These are phyloP conservation scores for Euwallacea fornicatus DNA, from an alignment of 1,140 invertebrate genomes.

Conservation along the genomic window DNA sequence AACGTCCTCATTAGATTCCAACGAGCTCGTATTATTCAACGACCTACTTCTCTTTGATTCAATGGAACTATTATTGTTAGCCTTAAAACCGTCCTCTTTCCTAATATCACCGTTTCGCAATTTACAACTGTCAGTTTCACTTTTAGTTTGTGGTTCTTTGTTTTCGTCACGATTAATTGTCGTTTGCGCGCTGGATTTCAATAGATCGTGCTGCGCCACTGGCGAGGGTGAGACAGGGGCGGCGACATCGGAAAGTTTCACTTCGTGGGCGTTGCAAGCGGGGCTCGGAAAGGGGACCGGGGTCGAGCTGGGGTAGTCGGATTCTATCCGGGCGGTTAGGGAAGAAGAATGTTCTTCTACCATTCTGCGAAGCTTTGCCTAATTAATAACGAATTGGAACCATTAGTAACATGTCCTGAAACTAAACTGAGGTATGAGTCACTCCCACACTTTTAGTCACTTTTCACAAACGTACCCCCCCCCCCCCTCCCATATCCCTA, in stretches of 20 bases:
- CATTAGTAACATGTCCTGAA: not conserved
- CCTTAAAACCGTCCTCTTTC: constrained; percentile 39
- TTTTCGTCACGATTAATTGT: not conserved
- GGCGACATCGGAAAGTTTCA: constrained; percentile 40
- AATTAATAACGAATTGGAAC: not conserved
- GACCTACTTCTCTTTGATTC: constrained; percentile 47
- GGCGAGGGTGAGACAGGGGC: constrained; percentile 7
- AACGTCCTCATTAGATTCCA: constrained; percentile 44
- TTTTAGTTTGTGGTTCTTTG: constrained; percentile 10
- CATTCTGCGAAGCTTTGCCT: constrained; percentile 53
- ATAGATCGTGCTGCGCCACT: not conserved
- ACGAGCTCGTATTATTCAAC: constrained; percentile 45
- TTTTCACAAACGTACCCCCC: too few relatives aligned
- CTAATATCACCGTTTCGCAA: constrained; percentile 40
- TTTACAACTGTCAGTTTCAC: constrained; percentile 34
- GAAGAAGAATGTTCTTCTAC: constrained; percentile 52
- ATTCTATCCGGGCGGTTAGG: constrained; percentile 49
- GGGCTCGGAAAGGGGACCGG: constrained; percentile 42
- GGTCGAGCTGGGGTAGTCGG: constrained; percentile 47
- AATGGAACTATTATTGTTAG: constrained; percentile 38
- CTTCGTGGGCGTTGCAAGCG: constrained; percentile 37
- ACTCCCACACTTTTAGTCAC: too few relatives aligned
- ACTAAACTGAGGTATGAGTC: too few relatives aligned
- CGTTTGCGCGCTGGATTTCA: not conserved
- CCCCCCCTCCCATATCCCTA: too few relatives aligned